phyloP scores from a whole-genome alignment of 2,797 vertebrate genomes.

The Helicolenus hilgendorfi region DNA sequence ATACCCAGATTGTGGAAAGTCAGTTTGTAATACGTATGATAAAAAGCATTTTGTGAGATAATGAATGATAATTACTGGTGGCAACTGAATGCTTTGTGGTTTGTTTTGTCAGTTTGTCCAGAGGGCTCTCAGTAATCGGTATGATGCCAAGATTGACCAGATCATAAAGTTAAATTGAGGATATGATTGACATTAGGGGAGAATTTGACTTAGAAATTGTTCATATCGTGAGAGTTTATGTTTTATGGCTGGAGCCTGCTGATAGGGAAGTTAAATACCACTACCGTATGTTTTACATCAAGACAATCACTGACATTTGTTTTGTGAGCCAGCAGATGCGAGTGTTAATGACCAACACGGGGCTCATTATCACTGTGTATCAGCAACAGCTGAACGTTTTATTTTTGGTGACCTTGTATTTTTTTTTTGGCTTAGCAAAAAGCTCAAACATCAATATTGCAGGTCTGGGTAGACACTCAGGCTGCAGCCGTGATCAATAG shows the following conservation, averaged over 20 bases:
- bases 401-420: constrained; percentile 40
- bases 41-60: not conserved
- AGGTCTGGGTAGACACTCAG: not conserved
- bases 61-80: not conserved
- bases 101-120: not conserved
- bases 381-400: constrained; percentile 43
- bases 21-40: not conserved
- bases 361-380: constrained; percentile 43
- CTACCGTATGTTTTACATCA: not conserved
- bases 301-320: not conserved
- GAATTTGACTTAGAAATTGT: not conserved
- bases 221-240: not conserved
- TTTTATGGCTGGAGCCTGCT: not conserved
- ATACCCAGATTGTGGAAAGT: not conserved
- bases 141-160: not conserved
- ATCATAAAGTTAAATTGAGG: not conserved
- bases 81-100: not conserved
- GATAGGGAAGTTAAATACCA: too few relatives aligned
- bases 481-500: constrained; percentile 29
- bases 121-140: not conserved
- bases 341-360: constrained; percentile 21
- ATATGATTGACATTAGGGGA: not conserved
- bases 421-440: constrained; percentile 3
- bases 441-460: constrained; percentile 27
- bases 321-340: not conserved